Conservation (phyloP, 2,888 invertebrate species). For the Parelbella ahira region DNA sequence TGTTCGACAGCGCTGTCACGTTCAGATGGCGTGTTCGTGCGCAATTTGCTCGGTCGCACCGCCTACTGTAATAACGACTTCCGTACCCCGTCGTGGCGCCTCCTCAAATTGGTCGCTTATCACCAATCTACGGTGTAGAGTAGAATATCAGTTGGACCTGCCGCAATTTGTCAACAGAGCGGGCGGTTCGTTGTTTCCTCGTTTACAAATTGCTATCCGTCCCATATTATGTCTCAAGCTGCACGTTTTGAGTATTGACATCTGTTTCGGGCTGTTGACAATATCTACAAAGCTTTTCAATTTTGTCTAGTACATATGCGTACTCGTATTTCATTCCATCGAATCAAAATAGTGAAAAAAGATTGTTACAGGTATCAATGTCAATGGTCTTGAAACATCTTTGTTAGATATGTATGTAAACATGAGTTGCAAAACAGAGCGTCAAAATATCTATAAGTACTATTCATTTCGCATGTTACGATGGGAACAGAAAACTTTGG, state of each 20-base stretch:
- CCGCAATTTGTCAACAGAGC: conserved; percentile 70
- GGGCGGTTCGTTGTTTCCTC: conserved; percentile 54
- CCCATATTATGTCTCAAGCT: too few relatives aligned
- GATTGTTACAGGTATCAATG: too few relatives aligned
- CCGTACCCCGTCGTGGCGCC: conserved; percentile 79
- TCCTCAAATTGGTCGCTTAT: conserved; percentile 80
- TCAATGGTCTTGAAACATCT: too few relatives aligned
- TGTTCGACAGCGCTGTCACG: conserved; percentile 79
- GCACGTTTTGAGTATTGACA: conserved; percentile 8
- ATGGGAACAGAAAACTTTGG: conserved; percentile 58
- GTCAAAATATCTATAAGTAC: conserved; percentile 13
- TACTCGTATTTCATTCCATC: too few relatives aligned
- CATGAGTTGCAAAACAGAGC: conserved; percentile 5
- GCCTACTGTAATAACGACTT: conserved; percentile 80
- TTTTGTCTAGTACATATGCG: too few relatives aligned
- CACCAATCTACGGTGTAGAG: conserved; percentile 75
- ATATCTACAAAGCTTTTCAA: neutral
- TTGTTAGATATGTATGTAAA: neutral
- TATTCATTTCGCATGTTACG: conserved; percentile 17
- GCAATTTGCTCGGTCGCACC: conserved; percentile 76
- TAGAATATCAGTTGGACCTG: conserved; percentile 68
- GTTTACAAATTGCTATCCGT: conserved; percentile 44
- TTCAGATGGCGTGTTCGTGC: conserved; percentile 75
- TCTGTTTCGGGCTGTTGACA: conserved; percentile 1
- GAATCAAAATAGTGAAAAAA: too few relatives aligned